Percentiles rank a stretch among this genome's conserved stretches.
Evolutionary conservation across 2,113 vertebrate species (phyloP).

Genomic region (Lota lota): DNA sequence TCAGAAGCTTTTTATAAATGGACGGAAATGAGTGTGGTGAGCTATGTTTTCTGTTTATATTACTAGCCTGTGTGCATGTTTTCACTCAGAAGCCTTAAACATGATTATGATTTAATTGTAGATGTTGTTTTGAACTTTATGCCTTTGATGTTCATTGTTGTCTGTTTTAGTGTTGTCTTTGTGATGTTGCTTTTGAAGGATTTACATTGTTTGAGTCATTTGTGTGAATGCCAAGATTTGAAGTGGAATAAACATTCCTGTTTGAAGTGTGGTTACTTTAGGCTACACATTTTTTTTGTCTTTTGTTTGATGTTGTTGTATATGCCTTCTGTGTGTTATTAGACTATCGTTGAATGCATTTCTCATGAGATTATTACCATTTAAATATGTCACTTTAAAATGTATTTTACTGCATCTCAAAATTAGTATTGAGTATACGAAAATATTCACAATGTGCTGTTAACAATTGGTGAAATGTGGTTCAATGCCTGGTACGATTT

Average conservation of each 20-base stretch:
- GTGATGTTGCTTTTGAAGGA: neutral
- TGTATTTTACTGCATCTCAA: neutral
- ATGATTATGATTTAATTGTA: neutral
- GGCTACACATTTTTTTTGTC: conserved; percentile 7
- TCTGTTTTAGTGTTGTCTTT: neutral
- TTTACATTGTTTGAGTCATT: neutral
- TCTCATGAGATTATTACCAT: conserved; percentile 27
- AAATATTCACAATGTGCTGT: conserved; percentile 24
- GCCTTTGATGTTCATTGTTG: neutral
- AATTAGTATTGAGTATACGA: neutral
- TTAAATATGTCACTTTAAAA: conserved; percentile 25
- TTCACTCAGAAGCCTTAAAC: conserved; percentile 53
- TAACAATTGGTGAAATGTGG: conserved; percentile 16
- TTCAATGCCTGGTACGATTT: conserved; percentile 27
- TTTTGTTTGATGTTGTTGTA: conserved; percentile 24
- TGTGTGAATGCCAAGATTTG: conserved; percentile 20
- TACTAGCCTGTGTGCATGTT: conserved; percentile 28
- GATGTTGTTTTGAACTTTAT: neutral
- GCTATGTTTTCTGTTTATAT: neutral
- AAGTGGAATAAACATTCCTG: conserved; percentile 30
- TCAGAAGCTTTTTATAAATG: conserved; percentile 12
- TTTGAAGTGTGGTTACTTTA: neutral
- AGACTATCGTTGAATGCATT: neutral
- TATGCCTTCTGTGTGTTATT: conserved; percentile 18
- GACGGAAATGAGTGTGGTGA: neutral